Evolutionary conservation across 1,140 invertebrate genomes (phyloP), one percentile per base, ranked within the genome.

Genomic region (Plodia interpunctella): DNA sequence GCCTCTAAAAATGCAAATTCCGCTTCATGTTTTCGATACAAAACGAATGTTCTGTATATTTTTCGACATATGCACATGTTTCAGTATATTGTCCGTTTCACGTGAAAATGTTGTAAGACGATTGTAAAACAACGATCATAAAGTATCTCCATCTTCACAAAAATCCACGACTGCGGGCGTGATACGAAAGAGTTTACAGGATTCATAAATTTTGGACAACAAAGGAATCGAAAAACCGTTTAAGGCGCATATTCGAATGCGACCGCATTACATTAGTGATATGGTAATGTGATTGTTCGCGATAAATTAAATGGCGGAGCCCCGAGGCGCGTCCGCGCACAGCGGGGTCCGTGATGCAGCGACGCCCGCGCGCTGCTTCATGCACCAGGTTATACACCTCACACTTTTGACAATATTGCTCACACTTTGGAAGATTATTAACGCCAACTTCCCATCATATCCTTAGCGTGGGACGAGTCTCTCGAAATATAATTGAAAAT

Each of bases 201-300:
- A 78, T 86, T 86, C 78, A 86, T 88, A 88, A 81, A 88, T 85
- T 83, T 84, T 64, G 64, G 72, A 66, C 70, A 85, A 88, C 86
- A 88, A 88, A 87, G 82, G 84, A 74, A 69, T 82, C 71, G 69
- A 77, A 76, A 81, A 78, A 79, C 78, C 83, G 81, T 87, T 88
- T 87, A 88, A 86, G 82, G 82, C 64, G 67, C 69, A 82, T 74
- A 79, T 68, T 67, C 75, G 74, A 74, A 79, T 86, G 73, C 76
- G 68, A 72, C 75, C 71, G 77, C 78, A 76, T 86, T 83, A 83
- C 76, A 76, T 83, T 85, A 81, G 80, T 80, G 81, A 82, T 88
- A 88, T 88, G 86, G 81, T 88, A 88, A 88, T 88, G 81, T 86
- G 82, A 87, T 87, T 86, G 83, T 87, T 84, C 76, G 78, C 82